Percentiles rank a stretch among this genome's conserved stretches.
Conservation (phyloP, 23 tunicate genomes). For the Phallusia fumigata region DNA sequence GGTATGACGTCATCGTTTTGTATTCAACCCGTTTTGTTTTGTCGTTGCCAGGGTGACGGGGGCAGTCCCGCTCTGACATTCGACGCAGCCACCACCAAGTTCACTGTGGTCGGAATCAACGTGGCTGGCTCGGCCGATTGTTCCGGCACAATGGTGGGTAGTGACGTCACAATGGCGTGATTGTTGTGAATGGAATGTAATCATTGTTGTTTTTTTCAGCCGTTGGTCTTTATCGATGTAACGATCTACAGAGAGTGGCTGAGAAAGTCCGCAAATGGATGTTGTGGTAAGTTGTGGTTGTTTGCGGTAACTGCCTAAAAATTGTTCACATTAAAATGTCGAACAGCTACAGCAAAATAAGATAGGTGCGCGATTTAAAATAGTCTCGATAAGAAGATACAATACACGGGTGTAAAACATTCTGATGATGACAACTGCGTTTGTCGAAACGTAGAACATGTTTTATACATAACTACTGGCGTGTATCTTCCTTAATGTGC, state of each 20-base stretch:
- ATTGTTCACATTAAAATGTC: too few species aligned
- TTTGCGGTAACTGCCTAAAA: too few species aligned
- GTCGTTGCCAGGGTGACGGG: slow-evolving; percentile 75
- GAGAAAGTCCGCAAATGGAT: slow-evolving; percentile 63
- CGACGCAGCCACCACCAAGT: slow-evolving; percentile 30
- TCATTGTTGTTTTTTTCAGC: slow-evolving; percentile 49
- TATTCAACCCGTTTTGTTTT: background rate
- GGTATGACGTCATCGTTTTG: background rate
- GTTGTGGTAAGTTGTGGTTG: slow-evolving; percentile 75
- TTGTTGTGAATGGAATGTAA: background rate
- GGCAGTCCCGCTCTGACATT: slow-evolving; percentile 67
- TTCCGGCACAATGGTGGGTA: slow-evolving; percentile 44
- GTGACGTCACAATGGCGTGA: background rate
- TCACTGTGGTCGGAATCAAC: slow-evolving; percentile 71
- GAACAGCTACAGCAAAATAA: too few species aligned
- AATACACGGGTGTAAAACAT: too few species aligned
- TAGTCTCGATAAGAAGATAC: too few species aligned
- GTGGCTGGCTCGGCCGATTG: slow-evolving; percentile 73
- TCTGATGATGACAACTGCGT: too few species aligned
- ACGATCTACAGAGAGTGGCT: slow-evolving; percentile 73
- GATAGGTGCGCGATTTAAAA: too few species aligned
- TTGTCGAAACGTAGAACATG: too few species aligned
- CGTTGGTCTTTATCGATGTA: slow-evolving; percentile 61
- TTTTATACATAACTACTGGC: too few species aligned
- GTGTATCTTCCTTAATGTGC: too few species aligned